These are phyloP conservation scores for human (Homo sapiens) DNA, from an alignment of 2,113 vertebrate genomes.

Conservation along the genomic window DNA sequence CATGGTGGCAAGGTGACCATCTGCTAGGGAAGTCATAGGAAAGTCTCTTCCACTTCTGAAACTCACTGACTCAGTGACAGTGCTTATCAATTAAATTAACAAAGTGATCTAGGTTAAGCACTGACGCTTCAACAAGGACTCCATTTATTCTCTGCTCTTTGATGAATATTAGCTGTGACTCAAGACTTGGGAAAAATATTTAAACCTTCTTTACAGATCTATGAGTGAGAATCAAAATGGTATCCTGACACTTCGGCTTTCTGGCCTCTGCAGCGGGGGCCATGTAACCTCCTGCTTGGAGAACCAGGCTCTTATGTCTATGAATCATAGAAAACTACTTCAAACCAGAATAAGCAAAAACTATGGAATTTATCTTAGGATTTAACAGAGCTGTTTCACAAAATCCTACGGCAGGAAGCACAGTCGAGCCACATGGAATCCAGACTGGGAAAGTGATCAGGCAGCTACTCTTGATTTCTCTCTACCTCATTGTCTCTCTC, in stretches of 20 bases:
- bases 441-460: neutral
- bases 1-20: neutral
- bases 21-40: neutral
- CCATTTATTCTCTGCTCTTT: neutral
- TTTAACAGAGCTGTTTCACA: neutral
- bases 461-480: neutral
- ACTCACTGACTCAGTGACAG: neutral
- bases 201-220: neutral
- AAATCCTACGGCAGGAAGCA: neutral
- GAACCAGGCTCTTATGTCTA: neutral
- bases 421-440: neutral
- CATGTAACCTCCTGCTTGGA: neutral
- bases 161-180: neutral
- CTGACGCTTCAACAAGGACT: neutral
- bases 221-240: neutral
- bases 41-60: neutral
- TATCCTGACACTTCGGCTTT: too few species aligned
- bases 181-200: neutral
- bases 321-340: neutral
- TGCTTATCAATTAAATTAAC: constrained; percentile 31
- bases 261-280: neutral
- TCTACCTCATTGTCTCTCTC: neutral
- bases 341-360: neutral
- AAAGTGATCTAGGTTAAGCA: neutral
- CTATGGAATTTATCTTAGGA: neutral